Evolutionary conservation across 2,888 invertebrate genomes (phyloP).

Genomic region (Elmis aenea): DNA sequence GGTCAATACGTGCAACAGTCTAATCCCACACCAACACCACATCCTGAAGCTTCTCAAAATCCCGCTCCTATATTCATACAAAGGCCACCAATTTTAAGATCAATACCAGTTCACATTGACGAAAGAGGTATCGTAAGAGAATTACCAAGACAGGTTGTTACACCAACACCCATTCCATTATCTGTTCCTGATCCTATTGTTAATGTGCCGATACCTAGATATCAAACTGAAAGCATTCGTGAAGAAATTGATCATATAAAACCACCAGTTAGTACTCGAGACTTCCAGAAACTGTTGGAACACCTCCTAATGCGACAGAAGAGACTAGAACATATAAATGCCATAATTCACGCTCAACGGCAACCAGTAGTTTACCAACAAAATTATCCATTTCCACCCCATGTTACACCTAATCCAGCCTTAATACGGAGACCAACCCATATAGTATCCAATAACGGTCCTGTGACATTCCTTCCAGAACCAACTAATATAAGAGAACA

Average conservation of each 20-base stretch:
- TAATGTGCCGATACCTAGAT: slow-evolving; percentile 22
- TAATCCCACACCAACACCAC: slow-evolving; percentile 40
- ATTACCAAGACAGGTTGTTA: slow-evolving; percentile 26
- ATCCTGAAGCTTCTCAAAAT: slow-evolving; percentile 31
- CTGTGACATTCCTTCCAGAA: slow-evolving; percentile 12
- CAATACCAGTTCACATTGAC: slow-evolving; percentile 43
- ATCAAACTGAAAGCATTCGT: slow-evolving; percentile 27
- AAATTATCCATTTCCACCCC: background rate
- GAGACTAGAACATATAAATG: slow-evolving; percentile 54
- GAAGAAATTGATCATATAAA: slow-evolving; percentile 57
- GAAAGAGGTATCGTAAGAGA: slow-evolving; percentile 41
- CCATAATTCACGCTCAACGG: slow-evolving; percentile 40
- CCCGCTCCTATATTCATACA: slow-evolving; percentile 30
- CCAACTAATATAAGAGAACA: slow-evolving; percentile 1
- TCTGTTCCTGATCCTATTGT: slow-evolving; percentile 27
- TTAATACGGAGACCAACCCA: slow-evolving; percentile 8
- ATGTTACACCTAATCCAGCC: slow-evolving; percentile 5
- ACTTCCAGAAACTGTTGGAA: slow-evolving; percentile 63
- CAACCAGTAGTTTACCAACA: slow-evolving; percentile 5
- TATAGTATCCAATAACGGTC: slow-evolving; percentile 6
- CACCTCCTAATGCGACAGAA: slow-evolving; percentile 61
- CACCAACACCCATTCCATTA: slow-evolving; percentile 30
- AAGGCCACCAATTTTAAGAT: slow-evolving; percentile 30
- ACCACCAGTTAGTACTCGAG: slow-evolving; percentile 66
- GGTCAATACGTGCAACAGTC: slow-evolving; percentile 32